Evolutionary conservation across 2,888 invertebrate species (phyloP).

Genomic region (Onchidella celtica): DNA sequence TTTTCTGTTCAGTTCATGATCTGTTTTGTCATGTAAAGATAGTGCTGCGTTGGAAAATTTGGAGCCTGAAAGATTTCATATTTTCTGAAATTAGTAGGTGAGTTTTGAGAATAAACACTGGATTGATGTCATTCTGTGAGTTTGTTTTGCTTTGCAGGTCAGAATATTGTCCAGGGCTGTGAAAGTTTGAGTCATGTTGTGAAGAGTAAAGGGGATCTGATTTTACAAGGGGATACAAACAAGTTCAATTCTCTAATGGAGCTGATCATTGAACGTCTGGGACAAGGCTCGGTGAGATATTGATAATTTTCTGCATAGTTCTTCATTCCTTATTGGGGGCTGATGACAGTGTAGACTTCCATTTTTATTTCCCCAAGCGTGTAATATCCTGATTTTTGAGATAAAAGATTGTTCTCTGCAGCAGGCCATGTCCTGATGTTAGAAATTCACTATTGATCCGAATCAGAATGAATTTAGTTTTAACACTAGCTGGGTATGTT

Average conservation of each 20-base stretch:
- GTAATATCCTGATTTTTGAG: no score
- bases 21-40: no score
- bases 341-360: no score
- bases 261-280: conserved; percentile 5
- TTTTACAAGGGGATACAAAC: neutral
- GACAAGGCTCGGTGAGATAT: conserved; percentile 3
- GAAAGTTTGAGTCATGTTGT: neutral
- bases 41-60: neutral
- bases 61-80: neutral
- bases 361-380: no score
- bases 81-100: neutral
- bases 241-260: conserved; percentile 13
- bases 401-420: no score
- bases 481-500: no score
- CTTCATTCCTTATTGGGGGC: no score
- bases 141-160: conserved; percentile 3
- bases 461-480: no score
- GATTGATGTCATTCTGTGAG: neutral
- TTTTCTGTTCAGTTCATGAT: no score
- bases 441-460: no score
- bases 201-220: neutral
- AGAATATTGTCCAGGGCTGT: neutral
- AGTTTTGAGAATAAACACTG: neutral
- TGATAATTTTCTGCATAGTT: neutral
- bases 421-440: no score